phyloP scores from a whole-genome alignment of 2,888 invertebrate genomes.

The Hypena proboscidalis region DNA sequence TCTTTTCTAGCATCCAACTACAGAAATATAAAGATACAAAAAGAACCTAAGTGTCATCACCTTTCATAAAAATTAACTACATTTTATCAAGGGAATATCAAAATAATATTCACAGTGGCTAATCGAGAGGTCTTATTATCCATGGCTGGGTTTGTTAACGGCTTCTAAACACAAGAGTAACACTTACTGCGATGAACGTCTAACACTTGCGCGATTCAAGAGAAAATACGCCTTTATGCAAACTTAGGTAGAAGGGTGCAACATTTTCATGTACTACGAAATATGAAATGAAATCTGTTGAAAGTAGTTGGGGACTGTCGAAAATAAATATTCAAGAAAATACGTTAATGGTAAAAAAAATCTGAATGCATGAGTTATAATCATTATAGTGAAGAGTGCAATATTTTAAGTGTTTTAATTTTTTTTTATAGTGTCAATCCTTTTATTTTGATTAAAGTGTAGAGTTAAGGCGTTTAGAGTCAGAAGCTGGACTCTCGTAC shows the following conservation, averaged over 20 bases:
- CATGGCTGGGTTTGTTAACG: constrained; percentile 61
- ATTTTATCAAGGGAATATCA: constrained; percentile 8
- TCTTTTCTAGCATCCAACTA: too few relatives aligned
- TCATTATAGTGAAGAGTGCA: too few relatives aligned
- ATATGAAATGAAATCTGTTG: not conserved
- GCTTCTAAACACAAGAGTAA: constrained; percentile 57
- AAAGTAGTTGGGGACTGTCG: too few relatives aligned
- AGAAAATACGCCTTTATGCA: constrained; percentile 3
- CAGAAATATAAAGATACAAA: too few relatives aligned
- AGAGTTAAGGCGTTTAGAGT: too few relatives aligned
- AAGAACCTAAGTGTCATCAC: not conserved
- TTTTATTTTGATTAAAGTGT: too few relatives aligned
- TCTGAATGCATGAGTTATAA: too few relatives aligned
- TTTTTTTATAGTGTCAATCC: too few relatives aligned
- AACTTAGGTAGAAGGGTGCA: not conserved
- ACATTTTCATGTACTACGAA: not conserved
- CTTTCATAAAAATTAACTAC: not conserved
- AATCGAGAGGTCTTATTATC: constrained; percentile 37
- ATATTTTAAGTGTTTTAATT: too few relatives aligned
- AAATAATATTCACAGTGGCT: constrained; percentile 22
- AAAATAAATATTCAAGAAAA: too few relatives aligned
- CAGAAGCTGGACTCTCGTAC: too few relatives aligned
- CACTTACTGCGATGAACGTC: constrained; percentile 58
- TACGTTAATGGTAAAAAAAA: too few relatives aligned
- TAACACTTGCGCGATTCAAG: constrained; percentile 48